Conservation (phyloP, 1,140 invertebrate species). For the Cyclina sinensis region DNA sequence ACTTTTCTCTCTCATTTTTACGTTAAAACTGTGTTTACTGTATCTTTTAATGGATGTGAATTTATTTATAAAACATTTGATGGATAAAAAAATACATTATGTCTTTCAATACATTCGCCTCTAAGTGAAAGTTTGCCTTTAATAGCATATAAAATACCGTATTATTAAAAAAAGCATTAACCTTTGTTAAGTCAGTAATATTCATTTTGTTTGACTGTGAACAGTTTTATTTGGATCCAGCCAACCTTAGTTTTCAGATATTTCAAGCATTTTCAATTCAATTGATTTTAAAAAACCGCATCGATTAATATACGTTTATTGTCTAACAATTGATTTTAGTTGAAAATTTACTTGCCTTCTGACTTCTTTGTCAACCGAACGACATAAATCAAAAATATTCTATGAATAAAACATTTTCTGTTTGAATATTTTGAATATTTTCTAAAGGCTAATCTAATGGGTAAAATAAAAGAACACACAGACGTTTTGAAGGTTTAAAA, state of each 20-base stretch:
- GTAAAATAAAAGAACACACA: not conserved
- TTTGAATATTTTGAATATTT: not conserved
- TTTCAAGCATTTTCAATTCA: conserved; percentile 18
- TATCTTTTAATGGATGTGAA: too few species aligned
- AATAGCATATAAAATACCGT: too few species aligned
- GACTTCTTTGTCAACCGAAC: not conserved
- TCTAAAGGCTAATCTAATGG: not conserved
- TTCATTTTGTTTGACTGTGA: not conserved
- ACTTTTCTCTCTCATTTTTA: too few species aligned
- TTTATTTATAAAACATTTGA: too few species aligned
- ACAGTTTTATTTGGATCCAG: not conserved
- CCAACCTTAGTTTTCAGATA: not conserved
- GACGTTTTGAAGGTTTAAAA: not conserved
- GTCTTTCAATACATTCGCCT: too few species aligned
- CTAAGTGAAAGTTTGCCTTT: too few species aligned
- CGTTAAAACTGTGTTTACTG: too few species aligned
- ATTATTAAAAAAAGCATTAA: too few species aligned
- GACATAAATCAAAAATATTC: not conserved
- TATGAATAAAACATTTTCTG: conserved; percentile 36
- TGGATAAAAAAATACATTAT: too few species aligned
- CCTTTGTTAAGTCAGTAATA: too few species aligned
- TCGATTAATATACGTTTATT: not conserved
- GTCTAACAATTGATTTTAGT: not conserved
- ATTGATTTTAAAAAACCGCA: conserved; percentile 3
- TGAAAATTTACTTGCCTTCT: not conserved